Percentiles rank a stretch among this genome's conserved stretches.
Evolutionary conservation across 2,113 vertebrate species (phyloP).

Genomic region (Sapayoa aenigma): DNA sequence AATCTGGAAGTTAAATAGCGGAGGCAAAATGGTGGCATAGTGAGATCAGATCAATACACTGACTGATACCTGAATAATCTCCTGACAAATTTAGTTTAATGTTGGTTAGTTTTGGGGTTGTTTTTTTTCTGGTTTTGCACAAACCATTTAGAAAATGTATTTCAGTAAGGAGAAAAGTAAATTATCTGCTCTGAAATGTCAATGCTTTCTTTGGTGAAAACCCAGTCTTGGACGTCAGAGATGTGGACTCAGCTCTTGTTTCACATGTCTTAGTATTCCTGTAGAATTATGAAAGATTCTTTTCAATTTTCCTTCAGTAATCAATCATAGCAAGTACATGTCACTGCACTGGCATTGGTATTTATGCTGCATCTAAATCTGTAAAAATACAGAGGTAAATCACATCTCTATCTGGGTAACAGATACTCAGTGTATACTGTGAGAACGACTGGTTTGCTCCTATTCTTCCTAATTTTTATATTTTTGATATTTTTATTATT

Average conservation of each 20-base stretch:
- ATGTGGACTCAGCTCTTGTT: not conserved
- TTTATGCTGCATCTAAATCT: not conserved
- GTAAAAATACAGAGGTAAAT: not conserved
- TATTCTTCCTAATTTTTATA: not conserved
- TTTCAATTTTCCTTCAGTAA: not conserved
- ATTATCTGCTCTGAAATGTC: rapidly evolving
- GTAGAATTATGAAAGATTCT: not conserved
- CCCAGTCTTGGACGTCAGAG: not conserved
- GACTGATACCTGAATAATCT: not conserved
- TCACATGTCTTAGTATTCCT: not conserved
- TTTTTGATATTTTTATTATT: not conserved
- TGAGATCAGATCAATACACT: not conserved
- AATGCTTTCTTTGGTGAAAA: not conserved
- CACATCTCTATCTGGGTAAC: not conserved
- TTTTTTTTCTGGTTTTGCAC: not conserved
- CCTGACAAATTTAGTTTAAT: not conserved
- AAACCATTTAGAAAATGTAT: not conserved
- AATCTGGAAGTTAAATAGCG: not conserved
- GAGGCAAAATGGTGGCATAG: too few relatives aligned
- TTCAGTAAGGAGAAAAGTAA: not conserved
- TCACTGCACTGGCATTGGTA: not conserved
- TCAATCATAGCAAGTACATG: rapidly evolving
- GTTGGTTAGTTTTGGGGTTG: not conserved
- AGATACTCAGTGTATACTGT: not conserved
- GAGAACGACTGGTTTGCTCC: not conserved